Evolutionary conservation across 2,113 vertebrate species (phyloP), one percentile per base, ranked within the genome.

Genomic region (Anser cygnoides): DNA sequence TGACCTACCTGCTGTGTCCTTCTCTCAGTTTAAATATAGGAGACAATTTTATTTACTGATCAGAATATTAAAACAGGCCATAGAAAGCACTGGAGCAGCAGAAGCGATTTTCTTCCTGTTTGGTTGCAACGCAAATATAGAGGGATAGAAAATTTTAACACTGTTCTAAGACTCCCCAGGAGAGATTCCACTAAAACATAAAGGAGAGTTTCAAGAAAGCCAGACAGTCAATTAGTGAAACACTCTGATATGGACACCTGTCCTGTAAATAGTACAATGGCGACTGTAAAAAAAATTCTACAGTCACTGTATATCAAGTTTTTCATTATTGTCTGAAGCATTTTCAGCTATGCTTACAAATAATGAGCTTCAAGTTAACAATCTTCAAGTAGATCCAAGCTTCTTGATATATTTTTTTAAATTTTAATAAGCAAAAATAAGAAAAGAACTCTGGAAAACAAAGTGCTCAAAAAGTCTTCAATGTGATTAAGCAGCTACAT

Each of bases 231-330:
- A 21, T 9, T 37, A 63, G 19, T 46, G 58, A 89, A 88, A 80
- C 29, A 68, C n/a, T 57, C 10, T 58, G 26, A 13, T 58, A 61
- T 7, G 4, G 46, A 28, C 16, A 84, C 21, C 2, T 61, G 28
- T 11, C n/a, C 4, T 31, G 12, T 8, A 22, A 31, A 66, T 2
- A 67, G 23, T 8, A 79, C 1, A 4, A 0, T 29, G 21, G 43
- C 8, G 89, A 59, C 13, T 50, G 19, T 46, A 86, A 74, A 77
- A 77, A 54, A 29, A 4, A 4, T 44, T 73, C 33, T 77, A 85
- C 8, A 57, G 13, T 68, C 43, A 73, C 10, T 33, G 7, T 4
- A 39, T 68, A 75, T 18, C 41, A 31, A n/a, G 7, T 9, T 41
- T 80, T 84, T 77, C 37, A 50, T 59, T 75, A 52, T 10, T 52